Percentiles rank a stretch among this genome's conserved stretches.
Evolutionary conservation across 2,888 invertebrate species (phyloP).

Genomic region (Pterostichus niger): DNA sequence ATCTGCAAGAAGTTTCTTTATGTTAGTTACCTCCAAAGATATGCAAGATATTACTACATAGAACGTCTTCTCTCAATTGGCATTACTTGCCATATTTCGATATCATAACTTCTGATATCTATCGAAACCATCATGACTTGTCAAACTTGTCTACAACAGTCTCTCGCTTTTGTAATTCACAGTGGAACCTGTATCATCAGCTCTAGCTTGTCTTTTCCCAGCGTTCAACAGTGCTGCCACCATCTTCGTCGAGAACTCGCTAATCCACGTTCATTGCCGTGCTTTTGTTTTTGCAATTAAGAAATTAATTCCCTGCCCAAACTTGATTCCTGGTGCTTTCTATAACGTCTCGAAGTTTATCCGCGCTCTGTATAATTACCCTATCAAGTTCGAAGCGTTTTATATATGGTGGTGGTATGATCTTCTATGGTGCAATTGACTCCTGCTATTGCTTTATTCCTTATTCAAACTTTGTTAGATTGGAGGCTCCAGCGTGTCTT

Average conservation of each 20-base stretch:
- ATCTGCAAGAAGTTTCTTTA: no score
- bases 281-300: conserved; percentile 64
- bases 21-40: no score
- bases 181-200: conserved; percentile 17
- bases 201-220: not conserved
- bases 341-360: conserved; percentile 38
- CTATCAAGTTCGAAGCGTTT: conserved; percentile 24
- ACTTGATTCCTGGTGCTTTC: conserved; percentile 53
- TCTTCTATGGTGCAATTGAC: conserved; percentile 1
- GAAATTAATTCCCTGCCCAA: conserved; percentile 56
- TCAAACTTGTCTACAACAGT: conserved; percentile 55
- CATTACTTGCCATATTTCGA: no score
- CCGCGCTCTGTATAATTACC: conserved; percentile 32
- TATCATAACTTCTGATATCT: no score
- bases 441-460: conserved; percentile 3
- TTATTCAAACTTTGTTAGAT: not conserved
- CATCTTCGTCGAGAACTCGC: conserved; percentile 1
- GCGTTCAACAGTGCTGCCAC: conserved; percentile 4
- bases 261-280: conserved; percentile 52
- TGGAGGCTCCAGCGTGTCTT: not conserved
- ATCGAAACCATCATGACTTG: conserved; percentile 14
- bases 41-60: no score
- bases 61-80: no score
- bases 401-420: conserved; percentile 17
- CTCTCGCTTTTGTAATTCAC: conserved; percentile 3